These are phyloP conservation scores for Dryocosmus kuriphilus DNA, from an alignment of 2,888 invertebrate species.

Conservation along the genomic window DNA sequence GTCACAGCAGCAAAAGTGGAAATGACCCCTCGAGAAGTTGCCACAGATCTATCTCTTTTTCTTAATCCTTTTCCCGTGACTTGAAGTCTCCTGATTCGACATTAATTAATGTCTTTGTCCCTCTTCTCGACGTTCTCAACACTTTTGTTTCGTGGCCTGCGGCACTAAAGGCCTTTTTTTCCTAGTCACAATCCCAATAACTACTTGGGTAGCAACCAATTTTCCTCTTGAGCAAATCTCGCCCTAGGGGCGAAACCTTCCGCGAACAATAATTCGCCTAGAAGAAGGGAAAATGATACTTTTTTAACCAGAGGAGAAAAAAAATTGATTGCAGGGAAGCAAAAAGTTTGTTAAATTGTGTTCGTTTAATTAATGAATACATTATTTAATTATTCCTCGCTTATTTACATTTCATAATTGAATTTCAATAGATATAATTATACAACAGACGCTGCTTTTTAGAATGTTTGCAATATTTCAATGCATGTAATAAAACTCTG, in stretches of 20 bases:
- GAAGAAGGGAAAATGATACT: conserved; percentile 4
- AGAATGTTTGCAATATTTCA: too few species aligned
- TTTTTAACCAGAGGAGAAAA: conserved; percentile 3
- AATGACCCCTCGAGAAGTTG: conserved; percentile 48
- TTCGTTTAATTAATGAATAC: conserved; percentile 7
- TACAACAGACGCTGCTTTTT: too few species aligned
- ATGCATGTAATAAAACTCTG: too few species aligned
- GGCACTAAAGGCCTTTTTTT: neutral
- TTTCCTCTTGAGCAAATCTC: conserved; percentile 20
- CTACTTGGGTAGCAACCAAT: conserved; percentile 15
- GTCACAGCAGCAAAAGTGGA: neutral
- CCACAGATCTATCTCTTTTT: conserved; percentile 45
- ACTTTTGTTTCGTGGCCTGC: conserved; percentile 43
- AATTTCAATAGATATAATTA: neutral
- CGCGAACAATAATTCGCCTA: neutral
- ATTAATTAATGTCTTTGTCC: conserved; percentile 53
- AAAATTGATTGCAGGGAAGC: neutral
- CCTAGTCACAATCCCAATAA: conserved; percentile 17
- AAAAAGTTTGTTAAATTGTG: neutral
- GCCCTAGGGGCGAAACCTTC: conserved; percentile 1
- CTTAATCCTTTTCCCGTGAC: conserved; percentile 40
- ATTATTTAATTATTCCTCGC: neutral
- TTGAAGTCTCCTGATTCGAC: conserved; percentile 48
- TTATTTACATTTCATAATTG: neutral
- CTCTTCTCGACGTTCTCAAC: conserved; percentile 17